Base-by-base conservation (phyloP, 2,888 invertebrate genomes). In the Patella ulyssiponensis region DNA sequence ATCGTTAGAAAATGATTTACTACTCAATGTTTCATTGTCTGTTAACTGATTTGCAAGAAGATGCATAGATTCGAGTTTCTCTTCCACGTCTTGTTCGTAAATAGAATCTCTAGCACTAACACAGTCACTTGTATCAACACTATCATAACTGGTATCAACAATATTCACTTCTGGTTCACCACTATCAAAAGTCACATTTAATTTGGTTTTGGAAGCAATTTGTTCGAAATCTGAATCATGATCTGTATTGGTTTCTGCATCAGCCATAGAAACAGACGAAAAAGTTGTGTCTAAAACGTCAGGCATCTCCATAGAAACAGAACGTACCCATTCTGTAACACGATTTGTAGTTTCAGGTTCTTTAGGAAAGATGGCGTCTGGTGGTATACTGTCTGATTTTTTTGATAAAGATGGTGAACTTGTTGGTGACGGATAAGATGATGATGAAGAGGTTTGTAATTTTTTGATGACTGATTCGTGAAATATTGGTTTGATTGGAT, bases 311-410 rank as follows among this genome's bases (percentile, higher is more conserved):
- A 80, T 73, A 12, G 86, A 86, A 51, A 91, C 90, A 17, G 89
- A 90, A 74, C 87, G 87, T 69, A 91, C 86, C 91, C 91, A 91
- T 77, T 90, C 89, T 20, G 89, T 88, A 14, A 90, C 90, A 20
- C 91, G 83, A 73, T 86, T 87, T 20, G 86, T 86, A 9, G 88
- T 86, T 77, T 81, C 86, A 23, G 84, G 79, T 33, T 86, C 81
- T 7, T 80, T 79, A 54, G 88, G 87, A 27, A 87, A 80, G 70
- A 85, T 83, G 33, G 85, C 80, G 71, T 86, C 87, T 58, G 80
- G 83, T 4, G 81, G 71, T n/a, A 80, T 73, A 72, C 23, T 72
- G 53, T 76, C 73, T n/a, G 77, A 44, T 79, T 87, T 88, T 54
- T 86, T 82, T 11, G 80, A 69, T 27, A 81, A 69, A 52, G 84